A percentile compares a stretch with the other conserved stretches of the same genome.
Evolutionary conservation across 2,797 vertebrate genomes (phyloP).

Genomic region (Sebastes melanostomus): DNA sequence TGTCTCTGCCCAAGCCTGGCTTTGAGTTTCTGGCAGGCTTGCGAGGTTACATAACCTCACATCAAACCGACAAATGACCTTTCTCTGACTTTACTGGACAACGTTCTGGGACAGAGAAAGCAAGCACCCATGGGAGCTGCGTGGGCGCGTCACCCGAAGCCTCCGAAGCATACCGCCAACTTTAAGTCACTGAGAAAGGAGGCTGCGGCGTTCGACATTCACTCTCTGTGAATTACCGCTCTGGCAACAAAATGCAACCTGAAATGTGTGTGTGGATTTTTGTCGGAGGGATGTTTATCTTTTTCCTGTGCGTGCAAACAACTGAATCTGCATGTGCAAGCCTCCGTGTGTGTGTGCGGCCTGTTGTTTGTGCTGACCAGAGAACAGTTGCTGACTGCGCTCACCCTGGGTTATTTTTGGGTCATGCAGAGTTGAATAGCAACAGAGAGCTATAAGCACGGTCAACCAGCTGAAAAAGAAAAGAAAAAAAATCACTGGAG

Average conservation of each 20-base stretch:
- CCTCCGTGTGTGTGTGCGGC: neutral
- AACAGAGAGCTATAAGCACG: slow-evolving; percentile 44
- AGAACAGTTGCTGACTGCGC: slow-evolving; percentile 63
- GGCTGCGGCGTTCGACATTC: neutral
- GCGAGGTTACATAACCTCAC: slow-evolving; percentile 64
- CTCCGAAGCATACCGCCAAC: slow-evolving; percentile 3
- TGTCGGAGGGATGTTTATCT: slow-evolving; percentile 2
- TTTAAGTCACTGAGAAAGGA: neutral
- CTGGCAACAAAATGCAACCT: slow-evolving; percentile 10
- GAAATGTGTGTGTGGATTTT: slow-evolving; percentile 15
- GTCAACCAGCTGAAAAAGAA: slow-evolving; percentile 23
- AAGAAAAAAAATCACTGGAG: slow-evolving; percentile 29
- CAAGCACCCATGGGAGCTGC: slow-evolving; percentile 18
- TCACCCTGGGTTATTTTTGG: slow-evolving; percentile 68
- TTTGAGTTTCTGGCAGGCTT: slow-evolving; percentile 46
- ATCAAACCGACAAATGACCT: slow-evolving; percentile 62
- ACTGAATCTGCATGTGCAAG: slow-evolving; percentile 30
- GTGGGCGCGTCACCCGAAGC: slow-evolving; percentile 18
- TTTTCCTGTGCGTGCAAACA: slow-evolving; percentile 22
- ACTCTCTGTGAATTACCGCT: neutral
- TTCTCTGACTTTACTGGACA: slow-evolving; percentile 63
- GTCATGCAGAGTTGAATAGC: slow-evolving; percentile 66
- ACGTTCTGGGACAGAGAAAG: slow-evolving; percentile 28
- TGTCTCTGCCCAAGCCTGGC: slow-evolving; percentile 17
- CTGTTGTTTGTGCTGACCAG: slow-evolving; percentile 65